Evolutionary conservation across 2,888 invertebrate genomes (phyloP), one percentile per base, ranked within the genome.

Genomic region (Nomada ruficornis): DNA sequence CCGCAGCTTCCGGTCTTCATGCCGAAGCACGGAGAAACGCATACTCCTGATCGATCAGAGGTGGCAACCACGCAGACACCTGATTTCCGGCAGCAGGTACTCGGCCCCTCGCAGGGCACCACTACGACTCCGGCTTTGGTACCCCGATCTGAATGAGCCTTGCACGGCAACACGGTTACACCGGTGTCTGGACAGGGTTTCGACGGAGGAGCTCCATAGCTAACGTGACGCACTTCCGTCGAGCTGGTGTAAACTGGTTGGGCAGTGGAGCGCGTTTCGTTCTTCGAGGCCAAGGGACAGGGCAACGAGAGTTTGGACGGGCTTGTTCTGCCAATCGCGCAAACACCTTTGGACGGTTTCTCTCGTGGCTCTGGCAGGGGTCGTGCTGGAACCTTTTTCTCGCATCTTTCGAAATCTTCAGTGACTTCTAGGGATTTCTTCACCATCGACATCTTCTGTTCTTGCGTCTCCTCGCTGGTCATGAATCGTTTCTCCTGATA

Each of bases 41-140:
- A 92, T 0, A 94, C 88, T 0, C 92, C 93, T 0, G 91, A 89
- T 29, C 93, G 90, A 67, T 94, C 93, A 0, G 89, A 68, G 2
- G 92, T 93, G 1, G 94, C 92, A 0, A 89, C 86, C 1, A 93
- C 90, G 84, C 92, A 92, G 3, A 93, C 85, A 3, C 93, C 93
- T 0, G 90, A 82, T 0, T 86, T 85, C 9, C 90, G 87, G 55
- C 92, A 92, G 5, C 60, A 68, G 0, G 83, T 62, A 4, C 83
- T 80, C 0, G 88, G 82, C 20, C 88, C 91, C 5, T 91, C 90
- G 80, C 93, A 93, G 0, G 94, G 93, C 3, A 94, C 90, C 11
- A 94, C 87, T 0, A 94, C 93, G 0, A 94, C 91, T 0, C 93
- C 93, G 2, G 91, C 89, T 44, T 92, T 92, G 26, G 86, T 87